Base-by-base conservation (phyloP, 2,113 vertebrate genomes). In the Cinclus cinclus region DNA sequence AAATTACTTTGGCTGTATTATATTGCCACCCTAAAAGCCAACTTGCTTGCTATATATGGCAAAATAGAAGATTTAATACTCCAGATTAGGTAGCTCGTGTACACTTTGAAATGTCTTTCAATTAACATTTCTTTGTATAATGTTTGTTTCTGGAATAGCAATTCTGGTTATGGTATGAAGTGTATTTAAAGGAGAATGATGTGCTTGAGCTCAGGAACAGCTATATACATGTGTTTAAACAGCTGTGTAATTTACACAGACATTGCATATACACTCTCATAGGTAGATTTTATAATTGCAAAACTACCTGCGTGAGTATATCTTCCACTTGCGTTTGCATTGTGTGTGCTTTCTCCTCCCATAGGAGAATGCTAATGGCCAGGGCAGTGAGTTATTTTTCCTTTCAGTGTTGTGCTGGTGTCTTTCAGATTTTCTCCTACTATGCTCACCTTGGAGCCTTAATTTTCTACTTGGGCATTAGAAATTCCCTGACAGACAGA, bases 1-100 rank as follows among this genome's bases (percentile, higher is more conserved):
- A 94, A 65, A 96, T 97, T 83, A 94, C 59, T 92, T 95, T 74
- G 83, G 13, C 73, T 86, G 28, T 84, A 69, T 94, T 83, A 67
- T 78, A 74, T 78, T 60, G 91, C 94, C 64, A 85, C 63, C 59
- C 80, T 60, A 59, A 85, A 88, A 90, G 83, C 50, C 41, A 90
- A 25, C 70, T 60, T 69, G 37, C 65, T 73, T 75, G 33, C 63
- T 87, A 4, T 47, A 20, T 70, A 46, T 50, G 87, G 76, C 22
- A 95, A 85, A 96, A 42, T 8, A 70, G 56, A 85, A 91, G 44
- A 64, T 90, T 4, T 92, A 95, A 85, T 78, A 37, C 52, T 87
- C 27, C 76, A 23, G 63, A 25, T 73, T 89, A 77, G 69, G 59
- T 63, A 79, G 52, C 49, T 91, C 35, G 0, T 46, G 64, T 83